Percentiles rank a stretch among this genome's conserved stretches.
Conservation (phyloP, 2,888 invertebrate genomes). For the Ophioninae sp. region DNA sequence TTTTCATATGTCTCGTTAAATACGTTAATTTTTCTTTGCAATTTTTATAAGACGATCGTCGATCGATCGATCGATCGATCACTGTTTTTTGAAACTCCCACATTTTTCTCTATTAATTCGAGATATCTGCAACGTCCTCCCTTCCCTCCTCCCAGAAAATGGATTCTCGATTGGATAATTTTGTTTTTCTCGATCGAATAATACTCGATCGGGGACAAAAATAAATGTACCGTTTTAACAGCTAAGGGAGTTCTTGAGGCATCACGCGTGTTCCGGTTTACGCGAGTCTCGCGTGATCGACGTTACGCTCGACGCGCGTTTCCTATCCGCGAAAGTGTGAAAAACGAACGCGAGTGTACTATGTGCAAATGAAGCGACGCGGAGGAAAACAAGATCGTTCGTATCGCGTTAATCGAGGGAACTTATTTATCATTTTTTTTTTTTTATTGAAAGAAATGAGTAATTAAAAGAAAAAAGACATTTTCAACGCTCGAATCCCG, state of each 20-base stretch:
- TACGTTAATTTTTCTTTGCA: no score
- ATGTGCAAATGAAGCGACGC: slow-evolving; percentile 50
- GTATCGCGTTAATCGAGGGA: slow-evolving; percentile 40
- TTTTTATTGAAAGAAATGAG: not conserved
- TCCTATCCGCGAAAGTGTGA: slow-evolving; percentile 48
- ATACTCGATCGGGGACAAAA: slow-evolving; percentile 1
- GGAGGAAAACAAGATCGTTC: slow-evolving; percentile 22
- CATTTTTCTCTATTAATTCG: no score
- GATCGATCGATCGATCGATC: no score
- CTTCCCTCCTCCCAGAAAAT: no score
- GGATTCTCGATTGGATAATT: no score
- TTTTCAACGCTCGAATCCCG: slow-evolving; percentile 4
- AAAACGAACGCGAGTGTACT: slow-evolving; percentile 23
- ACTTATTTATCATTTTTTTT: not conserved
- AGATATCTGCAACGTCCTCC: no score
- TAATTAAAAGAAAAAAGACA: no score
- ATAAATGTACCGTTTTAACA: slow-evolving; percentile 55
- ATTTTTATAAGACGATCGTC: no score
- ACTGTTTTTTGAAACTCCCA: no score
- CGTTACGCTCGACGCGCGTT: not conserved
- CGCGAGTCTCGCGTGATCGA: slow-evolving; percentile 17
- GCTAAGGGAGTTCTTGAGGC: slow-evolving; percentile 9
- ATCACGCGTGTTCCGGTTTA: slow-evolving; percentile 10
- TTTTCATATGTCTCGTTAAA: no score
- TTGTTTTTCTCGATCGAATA: not conserved